A percentile compares a stretch with the other conserved stretches of the same genome.
Evolutionary conservation across 1,140 invertebrate genomes (phyloP).

Genomic region (Zelostemma sp.): DNA sequence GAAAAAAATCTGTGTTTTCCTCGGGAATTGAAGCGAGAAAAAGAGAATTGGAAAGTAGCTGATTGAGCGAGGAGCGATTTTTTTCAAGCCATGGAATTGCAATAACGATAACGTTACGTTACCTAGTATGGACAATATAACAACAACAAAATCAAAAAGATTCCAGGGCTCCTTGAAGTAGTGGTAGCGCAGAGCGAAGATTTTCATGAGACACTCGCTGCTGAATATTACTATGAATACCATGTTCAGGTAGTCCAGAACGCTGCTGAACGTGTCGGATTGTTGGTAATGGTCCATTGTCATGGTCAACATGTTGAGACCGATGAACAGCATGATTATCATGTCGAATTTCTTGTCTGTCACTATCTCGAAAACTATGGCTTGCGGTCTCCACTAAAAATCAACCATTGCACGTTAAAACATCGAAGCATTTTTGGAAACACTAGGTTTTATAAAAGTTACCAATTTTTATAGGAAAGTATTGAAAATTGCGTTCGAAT

Average conservation of each 20-base stretch:
- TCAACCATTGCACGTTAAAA: too few relatives aligned
- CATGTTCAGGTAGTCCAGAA: conserved; percentile 93
- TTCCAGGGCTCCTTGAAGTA: conserved; percentile 99
- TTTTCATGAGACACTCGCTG: conserved; percentile 96
- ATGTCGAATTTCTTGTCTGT: conserved; percentile 99
- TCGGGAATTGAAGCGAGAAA: too few relatives aligned
- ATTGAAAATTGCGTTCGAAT: background rate
- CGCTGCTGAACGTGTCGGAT: conserved; percentile 82
- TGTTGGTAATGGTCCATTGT: conserved; percentile 96
- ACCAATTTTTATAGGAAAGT: background rate
- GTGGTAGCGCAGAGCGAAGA: conserved; percentile 95
- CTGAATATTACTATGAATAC: conserved; percentile 99
- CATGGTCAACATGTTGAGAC: conserved; percentile 99
- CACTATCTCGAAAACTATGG: conserved; percentile 96
- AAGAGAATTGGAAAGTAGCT: too few relatives aligned
- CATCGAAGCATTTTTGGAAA: too few relatives aligned
- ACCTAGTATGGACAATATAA: conserved; percentile 98
- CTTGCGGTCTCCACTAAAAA: conserved; percentile 94
- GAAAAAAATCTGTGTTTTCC: conserved; percentile 55
- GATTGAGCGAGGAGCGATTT: conserved; percentile 43
- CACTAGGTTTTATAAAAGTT: background rate
- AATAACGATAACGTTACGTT: conserved; percentile 71
- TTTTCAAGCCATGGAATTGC: conserved; percentile 67
- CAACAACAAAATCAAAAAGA: conserved; percentile 98
- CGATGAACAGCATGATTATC: conserved; percentile 99